phyloP scores from a whole-genome alignment of 2,888 invertebrate genomes.

The Pharmacophagus antenor region DNA sequence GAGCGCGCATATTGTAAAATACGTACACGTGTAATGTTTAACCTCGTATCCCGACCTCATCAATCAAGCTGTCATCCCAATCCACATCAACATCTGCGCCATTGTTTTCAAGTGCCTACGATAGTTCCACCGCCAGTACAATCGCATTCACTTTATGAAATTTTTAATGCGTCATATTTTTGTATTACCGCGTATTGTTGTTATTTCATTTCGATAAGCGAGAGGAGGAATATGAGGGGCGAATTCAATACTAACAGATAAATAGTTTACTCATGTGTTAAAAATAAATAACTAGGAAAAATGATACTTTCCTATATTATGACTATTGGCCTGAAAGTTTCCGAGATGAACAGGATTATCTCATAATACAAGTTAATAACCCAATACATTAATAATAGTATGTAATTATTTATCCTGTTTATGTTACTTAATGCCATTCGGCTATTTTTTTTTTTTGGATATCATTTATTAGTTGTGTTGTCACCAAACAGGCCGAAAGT shows the following conservation, averaged over 20 bases:
- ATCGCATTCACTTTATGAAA: slow-evolving; percentile 12
- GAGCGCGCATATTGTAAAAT: not conserved
- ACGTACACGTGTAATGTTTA: slow-evolving; percentile 21
- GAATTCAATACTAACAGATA: not conserved
- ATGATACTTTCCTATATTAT: too few species aligned
- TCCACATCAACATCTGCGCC: slow-evolving; percentile 27
- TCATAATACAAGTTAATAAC: too few species aligned
- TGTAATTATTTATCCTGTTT: too few species aligned
- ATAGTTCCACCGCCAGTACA: slow-evolving; percentile 16
- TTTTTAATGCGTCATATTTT: slow-evolving; percentile 6
- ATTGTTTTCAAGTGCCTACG: slow-evolving; percentile 28
- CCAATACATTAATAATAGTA: too few species aligned
- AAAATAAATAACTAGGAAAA: too few species aligned
- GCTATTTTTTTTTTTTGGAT: too few species aligned
- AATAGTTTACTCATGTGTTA: too few species aligned
- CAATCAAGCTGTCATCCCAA: slow-evolving; percentile 25
- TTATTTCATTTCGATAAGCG: not conserved
- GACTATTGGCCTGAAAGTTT: too few species aligned
- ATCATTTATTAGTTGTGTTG: too few species aligned
- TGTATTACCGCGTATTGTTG: not conserved
- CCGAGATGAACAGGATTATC: too few species aligned
- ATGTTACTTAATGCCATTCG: too few species aligned
- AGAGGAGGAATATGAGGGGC: not conserved
- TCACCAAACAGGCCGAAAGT: too few species aligned
- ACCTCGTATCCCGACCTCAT: slow-evolving; percentile 23